Base-by-base conservation (phyloP, 2,888 invertebrate genomes). In the Reticulitermes lucifugus region DNA sequence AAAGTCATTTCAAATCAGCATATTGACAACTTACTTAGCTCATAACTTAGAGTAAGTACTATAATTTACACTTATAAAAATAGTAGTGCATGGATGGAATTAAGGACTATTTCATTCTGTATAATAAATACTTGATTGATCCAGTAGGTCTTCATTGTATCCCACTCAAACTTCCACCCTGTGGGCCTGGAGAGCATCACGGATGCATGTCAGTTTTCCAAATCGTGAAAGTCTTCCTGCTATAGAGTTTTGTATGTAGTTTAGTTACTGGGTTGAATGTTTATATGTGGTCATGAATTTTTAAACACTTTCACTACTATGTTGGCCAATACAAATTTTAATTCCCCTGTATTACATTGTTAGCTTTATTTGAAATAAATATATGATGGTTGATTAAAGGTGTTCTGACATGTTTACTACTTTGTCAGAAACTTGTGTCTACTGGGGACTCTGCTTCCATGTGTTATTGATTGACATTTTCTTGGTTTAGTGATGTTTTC, bases 201-300 rank as follows among this genome's bases (percentile, higher is more conserved):
- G 35, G 70, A 81, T 65, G n/a, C 65, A 81, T 70, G 70, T 81
- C 81, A 81, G 81, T 81, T 81, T 70, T 81, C 81, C 81, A 81
- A n/a, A 70, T 80, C 6, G 18, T 80, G 22, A 60, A 55, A 25
- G 21, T 10, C 77, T 77, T 29, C n/a, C 2, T 18, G 35, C 5
- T 55, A 1, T 55, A 4, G 14, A 55, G 14, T 9, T 29, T 43
- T n/a, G n/a, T 65, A 25, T 65, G 18, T 55, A 55, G 18, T 5
- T 55, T 5, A 55, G 6, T 4, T 35, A 35, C 35, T 3, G 35
- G 9, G 46, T 46, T 46, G 12, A 12, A 46, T 46, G 12, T 9
- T 7, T 46, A 46, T 9, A 12, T 12, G 46, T 46, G 9, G 6
- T 9, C 12, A 55, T 55, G 18, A 55, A 55, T 55, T 55, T 55